Evolutionary conservation across 2,888 invertebrate species (phyloP).

Genomic region (Chirona hameri): DNA sequence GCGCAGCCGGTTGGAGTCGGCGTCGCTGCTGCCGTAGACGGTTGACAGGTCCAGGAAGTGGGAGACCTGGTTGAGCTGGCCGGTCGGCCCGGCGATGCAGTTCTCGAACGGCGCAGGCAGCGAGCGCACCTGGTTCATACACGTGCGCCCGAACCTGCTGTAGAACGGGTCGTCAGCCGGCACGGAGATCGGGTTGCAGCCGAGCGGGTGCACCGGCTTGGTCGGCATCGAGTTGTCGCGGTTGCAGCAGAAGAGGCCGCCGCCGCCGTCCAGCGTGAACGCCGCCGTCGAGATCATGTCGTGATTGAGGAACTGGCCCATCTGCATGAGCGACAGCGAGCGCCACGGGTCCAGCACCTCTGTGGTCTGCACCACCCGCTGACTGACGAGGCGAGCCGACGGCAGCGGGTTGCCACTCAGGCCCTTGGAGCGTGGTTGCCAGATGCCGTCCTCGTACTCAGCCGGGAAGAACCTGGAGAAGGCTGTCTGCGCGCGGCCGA

Average conservation of each 20-base stretch:
- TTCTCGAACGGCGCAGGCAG: slow-evolving; percentile 61
- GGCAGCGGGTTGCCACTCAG: neutral
- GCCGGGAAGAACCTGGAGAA: slow-evolving; percentile 29
- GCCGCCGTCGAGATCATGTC: slow-evolving; percentile 33
- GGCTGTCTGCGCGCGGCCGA: neutral
- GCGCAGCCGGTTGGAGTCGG: slow-evolving; percentile 58
- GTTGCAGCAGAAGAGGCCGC: neutral
- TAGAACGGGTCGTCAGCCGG: slow-evolving; percentile 61
- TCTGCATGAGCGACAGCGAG: slow-evolving; percentile 30
- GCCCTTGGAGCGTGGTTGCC: neutral
- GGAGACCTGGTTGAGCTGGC: slow-evolving; percentile 69
- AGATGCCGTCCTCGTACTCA: slow-evolving; percentile 24
- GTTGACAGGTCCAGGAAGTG: slow-evolving; percentile 70
- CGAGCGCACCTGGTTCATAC: slow-evolving; percentile 81
- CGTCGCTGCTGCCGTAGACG: slow-evolving; percentile 65
- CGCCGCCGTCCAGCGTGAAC: neutral
- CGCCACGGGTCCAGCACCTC: neutral
- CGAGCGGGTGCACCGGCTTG: neutral
- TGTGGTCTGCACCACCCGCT: neutral
- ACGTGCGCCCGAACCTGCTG: slow-evolving; percentile 62
- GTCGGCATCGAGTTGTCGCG: neutral
- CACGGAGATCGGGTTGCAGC: slow-evolving; percentile 70
- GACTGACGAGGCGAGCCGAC: slow-evolving; percentile 14
- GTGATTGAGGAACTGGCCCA: slow-evolving; percentile 35
- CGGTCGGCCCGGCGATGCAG: slow-evolving; percentile 45